phyloP scores from a whole-genome alignment of 1,140 invertebrate genomes.

The Apis mellifera region DNA sequence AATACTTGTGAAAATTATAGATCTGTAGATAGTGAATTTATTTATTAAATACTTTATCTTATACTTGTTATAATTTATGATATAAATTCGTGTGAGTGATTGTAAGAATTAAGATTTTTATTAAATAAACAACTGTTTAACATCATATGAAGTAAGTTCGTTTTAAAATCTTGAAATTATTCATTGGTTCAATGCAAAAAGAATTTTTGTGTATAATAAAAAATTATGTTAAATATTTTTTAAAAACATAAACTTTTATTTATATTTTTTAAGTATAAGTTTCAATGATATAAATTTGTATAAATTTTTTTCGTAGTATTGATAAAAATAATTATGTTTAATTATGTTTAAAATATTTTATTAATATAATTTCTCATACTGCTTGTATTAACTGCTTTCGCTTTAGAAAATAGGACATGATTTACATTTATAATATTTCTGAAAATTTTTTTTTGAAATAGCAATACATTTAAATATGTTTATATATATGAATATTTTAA shows the following conservation, averaged over 20 bases:
- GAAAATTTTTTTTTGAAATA: not conserved
- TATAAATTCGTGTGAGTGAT: not conserved
- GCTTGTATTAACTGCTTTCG: constrained; percentile 28
- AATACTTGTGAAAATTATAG: not conserved
- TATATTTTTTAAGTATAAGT: not conserved
- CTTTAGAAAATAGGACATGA: constrained; percentile 39
- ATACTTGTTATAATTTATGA: not conserved
- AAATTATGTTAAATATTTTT: not conserved
- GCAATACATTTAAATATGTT: not conserved
- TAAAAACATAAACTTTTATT: not conserved
- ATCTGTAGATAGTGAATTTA: constrained; percentile 28
- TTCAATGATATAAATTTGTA: too few relatives aligned
- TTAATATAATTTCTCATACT: not conserved
- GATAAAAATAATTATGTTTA: not conserved
- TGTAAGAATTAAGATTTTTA: constrained; percentile 19
- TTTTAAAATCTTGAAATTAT: not conserved
- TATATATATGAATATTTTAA: not conserved
- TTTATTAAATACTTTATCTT: not conserved
- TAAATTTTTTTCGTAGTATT: not conserved
- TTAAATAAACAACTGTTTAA: not conserved
- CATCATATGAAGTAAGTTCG: constrained; percentile 23
- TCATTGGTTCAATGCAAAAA: not conserved
- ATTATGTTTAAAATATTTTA: not conserved
- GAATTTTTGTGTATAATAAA: not conserved
- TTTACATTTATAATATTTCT: constrained; percentile 2